Evolutionary conservation across 2,797 vertebrate genomes (phyloP).

Genomic region (Rhinatrema bivittatum): DNA sequence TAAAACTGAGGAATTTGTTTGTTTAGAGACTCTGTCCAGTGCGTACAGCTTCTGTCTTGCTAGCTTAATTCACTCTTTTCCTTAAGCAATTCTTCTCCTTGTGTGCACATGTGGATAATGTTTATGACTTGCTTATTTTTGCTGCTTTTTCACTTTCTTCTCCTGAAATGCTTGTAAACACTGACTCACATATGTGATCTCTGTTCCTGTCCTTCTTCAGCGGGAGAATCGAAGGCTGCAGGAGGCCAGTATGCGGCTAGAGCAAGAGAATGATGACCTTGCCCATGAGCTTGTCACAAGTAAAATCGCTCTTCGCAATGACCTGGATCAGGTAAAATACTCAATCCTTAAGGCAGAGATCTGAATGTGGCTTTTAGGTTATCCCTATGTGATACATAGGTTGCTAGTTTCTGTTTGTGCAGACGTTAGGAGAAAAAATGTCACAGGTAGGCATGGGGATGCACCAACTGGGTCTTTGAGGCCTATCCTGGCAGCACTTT

Average conservation of each 20-base stretch:
- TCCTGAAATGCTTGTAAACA: background rate
- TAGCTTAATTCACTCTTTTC: conserved; percentile 44
- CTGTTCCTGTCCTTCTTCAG: conserved; percentile 54
- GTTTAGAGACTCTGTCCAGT: background rate
- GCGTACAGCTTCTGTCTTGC: conserved; percentile 31
- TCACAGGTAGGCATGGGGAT: too few species aligned
- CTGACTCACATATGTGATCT: conserved; percentile 27
- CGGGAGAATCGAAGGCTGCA: conserved; percentile 93
- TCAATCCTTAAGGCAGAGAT: background rate
- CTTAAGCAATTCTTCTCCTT: conserved; percentile 38
- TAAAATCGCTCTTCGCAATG: conserved; percentile 92
- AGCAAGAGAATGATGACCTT: conserved; percentile 96
- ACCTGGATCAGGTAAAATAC: conserved; percentile 86
- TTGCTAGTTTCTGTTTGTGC: too few species aligned
- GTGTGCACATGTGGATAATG: too few species aligned
- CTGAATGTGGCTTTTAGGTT: background rate
- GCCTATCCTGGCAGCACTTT: too few species aligned
- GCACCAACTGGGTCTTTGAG: too few species aligned
- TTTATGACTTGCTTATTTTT: conserved; percentile 1
- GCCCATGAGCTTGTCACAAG: conserved; percentile 96
- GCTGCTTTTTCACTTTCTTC: conserved; percentile 1
- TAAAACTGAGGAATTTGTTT: too few species aligned
- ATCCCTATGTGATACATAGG: too few species aligned
- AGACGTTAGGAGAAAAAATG: background rate
- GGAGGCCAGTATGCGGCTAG: conserved; percentile 94